Base-by-base conservation (phyloP, 2,113 vertebrate genomes). In the Pleuronectes platessa region DNA sequence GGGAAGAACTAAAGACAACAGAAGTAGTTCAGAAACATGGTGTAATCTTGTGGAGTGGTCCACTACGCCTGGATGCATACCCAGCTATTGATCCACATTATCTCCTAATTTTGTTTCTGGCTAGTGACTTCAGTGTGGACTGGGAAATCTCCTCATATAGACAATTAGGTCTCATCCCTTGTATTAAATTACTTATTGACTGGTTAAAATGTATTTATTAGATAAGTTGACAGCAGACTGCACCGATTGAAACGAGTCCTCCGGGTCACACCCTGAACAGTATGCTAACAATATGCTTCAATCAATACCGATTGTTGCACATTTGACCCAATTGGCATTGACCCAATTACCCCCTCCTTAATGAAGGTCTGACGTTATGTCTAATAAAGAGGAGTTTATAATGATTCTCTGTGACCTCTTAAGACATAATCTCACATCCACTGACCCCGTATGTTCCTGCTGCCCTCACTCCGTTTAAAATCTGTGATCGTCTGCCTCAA, bases 271-370 rank as follows among this genome's bases (percentile, higher is more conserved):
- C 37, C 8, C 20, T 35, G 40, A 74, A 21, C 26, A 74, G 68
- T 58, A 55, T 69, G 61, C 71, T 74, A 64, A 74, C 27, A 67
- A 77, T 59, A 81, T 69, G 40, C 51, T 60, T 71, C 45, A 42
- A 84, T 86, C 78, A 70, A 71, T 84, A 75, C 27, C n/a, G 11
- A 85, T 18, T 49, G 62, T 20, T 80, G 26, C 58, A 76, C 42
- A 65, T 68, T 74, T 81, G 68, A 76, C 83, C 76, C 31, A 64
- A 2, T 65, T 58, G n/a, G 69, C 47, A 81, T 20, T 81, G 20
- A 68, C 61, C 61, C 24, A 66, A 56, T 71, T 68, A 31, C 40
- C 12, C 12, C 31, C 31, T 72, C 40, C 61, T 78, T 64, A 68
- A 87, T 68, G 61, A 72, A 68, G 42, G 51, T 37, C 78, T 69